A percentile compares a stretch with the other conserved stretches of the same genome.
These are phyloP conservation scores for Valencia hispanica DNA, from an alignment of 2,797 vertebrate genomes.

Conservation along the genomic window DNA sequence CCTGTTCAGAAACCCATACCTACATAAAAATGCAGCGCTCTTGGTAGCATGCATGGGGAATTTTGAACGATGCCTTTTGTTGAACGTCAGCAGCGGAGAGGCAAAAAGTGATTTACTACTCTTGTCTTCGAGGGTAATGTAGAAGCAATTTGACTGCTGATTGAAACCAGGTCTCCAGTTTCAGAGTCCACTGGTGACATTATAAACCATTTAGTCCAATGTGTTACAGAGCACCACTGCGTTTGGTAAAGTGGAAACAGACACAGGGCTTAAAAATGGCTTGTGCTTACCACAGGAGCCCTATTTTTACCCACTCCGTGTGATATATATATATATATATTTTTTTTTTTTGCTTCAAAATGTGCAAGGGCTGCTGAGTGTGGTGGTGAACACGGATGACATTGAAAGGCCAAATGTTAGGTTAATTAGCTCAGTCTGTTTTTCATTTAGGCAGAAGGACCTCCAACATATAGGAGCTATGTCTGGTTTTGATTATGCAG, in stretches of 20 bases:
- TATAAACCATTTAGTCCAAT: conserved; percentile 83
- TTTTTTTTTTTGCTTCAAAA: conserved; percentile 55
- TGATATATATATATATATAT: conserved; percentile 25
- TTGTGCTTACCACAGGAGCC: conserved; percentile 29
- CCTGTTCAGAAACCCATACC: conserved; percentile 59
- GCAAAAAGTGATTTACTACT: conserved; percentile 74
- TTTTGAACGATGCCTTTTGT: conserved; percentile 75
- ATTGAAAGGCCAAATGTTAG: conserved; percentile 70
- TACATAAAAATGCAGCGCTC: conserved; percentile 45
- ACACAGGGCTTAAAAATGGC: conserved; percentile 61
- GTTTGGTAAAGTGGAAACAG: conserved; percentile 80
- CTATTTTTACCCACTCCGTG: conserved; percentile 56
- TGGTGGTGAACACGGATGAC: conserved; percentile 62
- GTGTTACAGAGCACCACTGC: conserved; percentile 79
- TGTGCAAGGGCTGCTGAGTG: conserved; percentile 47
- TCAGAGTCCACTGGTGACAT: conserved; percentile 81
- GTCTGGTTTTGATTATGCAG: conserved; percentile 59
- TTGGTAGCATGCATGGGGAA: conserved; percentile 59
- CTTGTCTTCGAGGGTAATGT: conserved; percentile 75
- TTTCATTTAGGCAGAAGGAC: conserved; percentile 57
- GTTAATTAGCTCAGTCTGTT: conserved; percentile 69
- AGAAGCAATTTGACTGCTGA: conserved; percentile 84
- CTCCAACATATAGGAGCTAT: conserved; percentile 28
- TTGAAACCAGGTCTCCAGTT: conserved; percentile 85
- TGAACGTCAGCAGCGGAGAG: conserved; percentile 62